Conservation (phyloP, 1,140 invertebrate genomes). For the Lycorma delicatula region DNA sequence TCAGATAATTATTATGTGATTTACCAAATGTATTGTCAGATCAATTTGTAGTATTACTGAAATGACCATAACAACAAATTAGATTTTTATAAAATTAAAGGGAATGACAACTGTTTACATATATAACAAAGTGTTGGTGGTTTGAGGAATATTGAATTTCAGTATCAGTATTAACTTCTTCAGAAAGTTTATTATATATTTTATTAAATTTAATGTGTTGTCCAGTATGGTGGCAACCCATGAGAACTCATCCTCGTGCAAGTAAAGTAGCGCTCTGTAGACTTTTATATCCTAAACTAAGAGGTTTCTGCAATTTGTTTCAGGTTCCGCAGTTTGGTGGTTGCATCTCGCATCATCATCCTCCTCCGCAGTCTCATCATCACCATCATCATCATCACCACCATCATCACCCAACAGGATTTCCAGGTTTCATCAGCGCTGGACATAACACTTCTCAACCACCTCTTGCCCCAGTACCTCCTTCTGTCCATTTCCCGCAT, state of each 20-base stretch:
- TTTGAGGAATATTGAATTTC: constrained; percentile 39
- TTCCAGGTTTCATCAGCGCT: constrained; percentile 21
- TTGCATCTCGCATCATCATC: constrained; percentile 9
- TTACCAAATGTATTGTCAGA: too few relatives aligned
- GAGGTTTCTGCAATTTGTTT: constrained; percentile 5
- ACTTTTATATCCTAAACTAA: too few relatives aligned
- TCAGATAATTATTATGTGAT: too few relatives aligned
- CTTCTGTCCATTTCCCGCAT: constrained; percentile 11
- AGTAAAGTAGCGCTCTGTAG: too few relatives aligned
- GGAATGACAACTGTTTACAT: too few relatives aligned
- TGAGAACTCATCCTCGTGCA: background rate
- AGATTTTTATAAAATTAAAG: too few relatives aligned
- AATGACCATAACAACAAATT: too few relatives aligned
- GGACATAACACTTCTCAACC: constrained; percentile 42
- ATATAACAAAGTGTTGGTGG: constrained; percentile 42
- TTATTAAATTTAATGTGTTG: constrained; percentile 32
- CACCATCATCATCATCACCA: constrained; percentile 13
- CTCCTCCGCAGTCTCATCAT: constrained; percentile 8
- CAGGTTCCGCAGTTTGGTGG: constrained; percentile 18
- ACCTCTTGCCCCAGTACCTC: constrained; percentile 38
- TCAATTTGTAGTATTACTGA: too few relatives aligned
- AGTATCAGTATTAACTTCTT: too few relatives aligned
- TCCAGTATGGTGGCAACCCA: constrained; percentile 17
- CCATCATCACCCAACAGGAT: constrained; percentile 8
- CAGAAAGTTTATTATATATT: too few relatives aligned